Evolutionary conservation across 2,113 vertebrate genomes (phyloP).

Genomic region (Lampris megalopsis): DNA sequence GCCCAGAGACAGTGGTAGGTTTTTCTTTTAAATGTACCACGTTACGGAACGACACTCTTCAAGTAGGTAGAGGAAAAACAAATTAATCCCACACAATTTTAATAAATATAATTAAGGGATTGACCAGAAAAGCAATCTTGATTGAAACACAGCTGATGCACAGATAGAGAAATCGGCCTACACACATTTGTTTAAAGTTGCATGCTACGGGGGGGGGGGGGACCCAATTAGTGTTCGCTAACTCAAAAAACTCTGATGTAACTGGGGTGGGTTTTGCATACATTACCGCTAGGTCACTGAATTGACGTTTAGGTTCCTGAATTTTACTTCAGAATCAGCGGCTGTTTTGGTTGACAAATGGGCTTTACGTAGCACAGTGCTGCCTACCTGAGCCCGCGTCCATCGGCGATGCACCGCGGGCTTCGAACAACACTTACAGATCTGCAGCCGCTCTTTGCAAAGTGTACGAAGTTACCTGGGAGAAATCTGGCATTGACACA

Average conservation of each 20-base stretch:
- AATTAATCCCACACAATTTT: neutral
- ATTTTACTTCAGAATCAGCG: no score
- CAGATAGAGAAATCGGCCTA: neutral
- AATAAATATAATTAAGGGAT: neutral
- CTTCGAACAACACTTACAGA: neutral
- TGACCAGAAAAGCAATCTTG: neutral
- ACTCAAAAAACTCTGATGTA: slow-evolving; percentile 3
- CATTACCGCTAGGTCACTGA: no score
- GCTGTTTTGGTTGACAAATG: neutral
- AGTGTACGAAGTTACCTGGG: neutral
- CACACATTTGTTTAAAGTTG: neutral
- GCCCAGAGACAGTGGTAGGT: neutral
- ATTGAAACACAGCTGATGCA: neutral
- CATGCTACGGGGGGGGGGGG: neutral
- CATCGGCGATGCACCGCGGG: neutral
- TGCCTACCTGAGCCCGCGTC: neutral
- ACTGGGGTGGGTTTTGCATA: neutral
- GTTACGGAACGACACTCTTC: neutral
- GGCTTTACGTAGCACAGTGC: neutral
- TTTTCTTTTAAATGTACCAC: neutral
- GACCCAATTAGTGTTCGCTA: slow-evolving; percentile 4
- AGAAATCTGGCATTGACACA: neutral
- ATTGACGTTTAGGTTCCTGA: neutral
- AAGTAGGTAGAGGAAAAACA: neutral
- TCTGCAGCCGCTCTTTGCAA: neutral